Conservation (phyloP, 1,140 invertebrate genomes). For the Arctopsyche grandis region DNA sequence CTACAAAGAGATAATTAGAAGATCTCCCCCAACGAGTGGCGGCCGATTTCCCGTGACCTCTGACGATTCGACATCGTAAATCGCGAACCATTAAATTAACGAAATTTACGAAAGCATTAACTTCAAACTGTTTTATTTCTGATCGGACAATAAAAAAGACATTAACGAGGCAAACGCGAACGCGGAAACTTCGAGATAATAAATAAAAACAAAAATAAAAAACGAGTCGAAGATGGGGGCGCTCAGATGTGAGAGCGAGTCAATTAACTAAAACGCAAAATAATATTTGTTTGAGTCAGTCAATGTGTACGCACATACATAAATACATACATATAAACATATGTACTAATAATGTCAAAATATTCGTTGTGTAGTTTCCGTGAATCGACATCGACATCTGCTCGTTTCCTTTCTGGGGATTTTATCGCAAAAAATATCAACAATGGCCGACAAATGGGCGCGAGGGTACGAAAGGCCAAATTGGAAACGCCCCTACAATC, state of each 20-base stretch:
- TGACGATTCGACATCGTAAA: conserved; percentile 33
- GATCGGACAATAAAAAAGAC: too few species aligned
- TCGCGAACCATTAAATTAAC: conserved; percentile 31
- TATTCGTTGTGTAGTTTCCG: too few species aligned
- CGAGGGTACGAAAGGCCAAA: conserved; percentile 5
- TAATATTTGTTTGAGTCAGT: too few species aligned
- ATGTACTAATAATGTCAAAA: too few species aligned
- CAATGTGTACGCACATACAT: too few species aligned
- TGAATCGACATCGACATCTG: neutral
- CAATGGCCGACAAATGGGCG: conserved; percentile 45
- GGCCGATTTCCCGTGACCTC: conserved; percentile 1
- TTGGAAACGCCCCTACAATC: conserved; percentile 5
- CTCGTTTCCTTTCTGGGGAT: conserved; percentile 42
- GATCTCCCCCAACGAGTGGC: neutral
- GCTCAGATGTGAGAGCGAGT: too few species aligned
- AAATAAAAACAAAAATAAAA: too few species aligned
- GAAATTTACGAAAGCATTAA: conserved; percentile 5
- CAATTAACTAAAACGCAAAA: too few species aligned
- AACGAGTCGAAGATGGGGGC: too few species aligned
- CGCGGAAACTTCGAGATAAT: too few species aligned
- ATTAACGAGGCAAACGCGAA: too few species aligned
- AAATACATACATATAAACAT: too few species aligned
- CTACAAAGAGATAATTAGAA: conserved; percentile 12
- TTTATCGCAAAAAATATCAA: conserved; percentile 48
- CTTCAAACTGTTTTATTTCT: conserved; percentile 5